These are phyloP conservation scores for Vicugna pacos DNA, from an alignment of 2,113 vertebrate genomes.

Conservation along the genomic window DNA sequence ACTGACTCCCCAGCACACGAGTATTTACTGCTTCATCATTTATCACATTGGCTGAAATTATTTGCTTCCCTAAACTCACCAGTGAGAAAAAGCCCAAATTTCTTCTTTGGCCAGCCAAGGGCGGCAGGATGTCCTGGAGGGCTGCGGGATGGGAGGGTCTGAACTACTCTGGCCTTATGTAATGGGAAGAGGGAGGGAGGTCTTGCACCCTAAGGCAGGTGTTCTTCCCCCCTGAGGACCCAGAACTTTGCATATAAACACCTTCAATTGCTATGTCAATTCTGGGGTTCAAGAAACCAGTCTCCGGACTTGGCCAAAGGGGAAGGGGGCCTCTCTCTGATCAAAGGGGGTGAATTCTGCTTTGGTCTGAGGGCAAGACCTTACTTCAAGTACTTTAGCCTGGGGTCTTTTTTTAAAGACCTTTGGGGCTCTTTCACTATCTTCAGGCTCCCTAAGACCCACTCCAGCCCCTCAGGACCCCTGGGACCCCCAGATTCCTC, in stretches of 20 bases:
- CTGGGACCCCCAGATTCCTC: not conserved
- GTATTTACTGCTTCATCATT: not conserved
- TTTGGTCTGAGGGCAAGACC: not conserved
- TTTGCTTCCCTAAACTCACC: not conserved
- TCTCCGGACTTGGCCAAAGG: not conserved
- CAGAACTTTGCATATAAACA: not conserved
- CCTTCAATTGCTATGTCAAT: not conserved
- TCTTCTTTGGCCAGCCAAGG: not conserved
- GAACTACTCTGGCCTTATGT: not conserved
- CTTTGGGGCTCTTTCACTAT: not conserved
- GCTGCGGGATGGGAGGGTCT: not conserved
- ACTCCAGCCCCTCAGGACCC: not conserved
- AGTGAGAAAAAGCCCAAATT: not conserved
- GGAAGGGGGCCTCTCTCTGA: not conserved
- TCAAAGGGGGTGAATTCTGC: not conserved
- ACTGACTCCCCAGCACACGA: not conserved
- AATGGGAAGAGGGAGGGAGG: not conserved
- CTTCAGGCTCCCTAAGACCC: not conserved
- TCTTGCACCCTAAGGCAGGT: not conserved
- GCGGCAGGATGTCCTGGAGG: not conserved
- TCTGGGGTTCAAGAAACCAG: not conserved
- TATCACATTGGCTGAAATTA: not conserved
- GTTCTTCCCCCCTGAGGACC: not conserved
- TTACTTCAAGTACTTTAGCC: not conserved
- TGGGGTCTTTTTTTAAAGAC: not conserved